Base-by-base conservation (phyloP, 2,797 vertebrate species). In the Crax fasciolata region DNA sequence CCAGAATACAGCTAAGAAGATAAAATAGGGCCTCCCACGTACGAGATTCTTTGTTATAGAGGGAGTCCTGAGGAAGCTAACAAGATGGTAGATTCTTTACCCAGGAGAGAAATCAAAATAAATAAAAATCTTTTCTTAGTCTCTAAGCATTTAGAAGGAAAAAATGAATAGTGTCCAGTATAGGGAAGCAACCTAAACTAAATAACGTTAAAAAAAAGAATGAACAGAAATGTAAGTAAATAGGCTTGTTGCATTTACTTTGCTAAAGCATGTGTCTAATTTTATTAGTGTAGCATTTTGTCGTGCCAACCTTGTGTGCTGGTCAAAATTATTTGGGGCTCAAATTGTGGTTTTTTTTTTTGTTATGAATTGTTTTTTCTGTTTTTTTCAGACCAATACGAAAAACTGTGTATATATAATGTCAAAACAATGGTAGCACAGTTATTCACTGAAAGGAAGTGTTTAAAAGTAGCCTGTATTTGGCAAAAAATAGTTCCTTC, bases 91-190 rank as follows among this genome's bases (percentile, higher is more conserved):
- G 61, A 46, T 89, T 86, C 38, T 79, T 81, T 85, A 52, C 68
- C 62, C 65, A 43, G 54, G 70, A 63, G 79, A 74, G 20, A 66
- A 82, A 77, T 87, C 43, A 87, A 90, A 93, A 70, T 80, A 84
- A 87, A 71, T 23, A 85, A 91, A 38, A 88, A 91, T 54, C 5
- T 38, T 81, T 73, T 78, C 51, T 52, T 91, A 74, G 51, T 59
- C 51, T 79, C 18, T 59, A 48, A 82, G 46, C 39, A 84, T 74
- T 25, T 87, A 65, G 27, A 92, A 85, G 35, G 10, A 84, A 81
- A 81, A 77, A 28, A 0, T 4, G 19, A 46, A 9, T 54, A 77
- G 35, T 51, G 67, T 38, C 21, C 55, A 49, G 52, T 74, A 28
- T 12, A 49, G 85, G 73, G 57, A 74, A 27, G 21, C 14, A 74